These are phyloP conservation scores for Panopea generosa DNA, from an alignment of 2,888 invertebrate genomes.

Conservation along the genomic window DNA sequence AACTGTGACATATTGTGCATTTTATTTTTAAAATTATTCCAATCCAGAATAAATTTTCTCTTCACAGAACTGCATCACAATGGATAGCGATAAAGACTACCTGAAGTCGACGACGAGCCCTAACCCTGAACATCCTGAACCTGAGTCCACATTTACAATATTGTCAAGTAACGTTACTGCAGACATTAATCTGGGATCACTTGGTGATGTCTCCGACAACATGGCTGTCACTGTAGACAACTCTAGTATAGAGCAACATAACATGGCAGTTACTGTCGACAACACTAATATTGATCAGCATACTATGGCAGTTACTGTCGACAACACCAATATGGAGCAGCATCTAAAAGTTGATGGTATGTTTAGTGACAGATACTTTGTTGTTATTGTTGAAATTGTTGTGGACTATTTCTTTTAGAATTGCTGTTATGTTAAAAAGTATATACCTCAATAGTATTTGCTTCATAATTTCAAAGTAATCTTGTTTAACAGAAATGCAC, in stretches of 20 bases:
- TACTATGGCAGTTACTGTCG: background rate
- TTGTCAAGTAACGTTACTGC: slow-evolving; percentile 26
- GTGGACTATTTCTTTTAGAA: too few relatives aligned
- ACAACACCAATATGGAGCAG: slow-evolving; percentile 21
- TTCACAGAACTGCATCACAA: too few relatives aligned
- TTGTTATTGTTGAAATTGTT: background rate
- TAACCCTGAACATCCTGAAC: background rate
- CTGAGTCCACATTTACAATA: slow-evolving; percentile 25
- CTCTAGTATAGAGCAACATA: too few relatives aligned
- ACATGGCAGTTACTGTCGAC: slow-evolving; percentile 4
- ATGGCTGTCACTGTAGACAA: slow-evolving; percentile 36
- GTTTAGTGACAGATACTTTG: background rate
- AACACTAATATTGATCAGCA: slow-evolving; percentile 30
- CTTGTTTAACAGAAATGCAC: too few relatives aligned
- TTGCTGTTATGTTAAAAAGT: too few relatives aligned
- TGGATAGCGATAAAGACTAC: slow-evolving; percentile 2
- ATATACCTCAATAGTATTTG: too few relatives aligned
- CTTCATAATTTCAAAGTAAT: too few relatives aligned
- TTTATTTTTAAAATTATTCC: too few relatives aligned
- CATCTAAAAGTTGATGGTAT: slow-evolving; percentile 52
- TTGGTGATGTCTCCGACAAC: slow-evolving; percentile 47
- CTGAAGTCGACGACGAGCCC: slow-evolving; percentile 8
- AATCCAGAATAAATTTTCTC: too few relatives aligned
- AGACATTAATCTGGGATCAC: slow-evolving; percentile 53
- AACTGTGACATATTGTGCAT: too few relatives aligned